Evolutionary conservation across 2,797 vertebrate genomes (phyloP).

Genomic region (Cryptoprocta ferox): DNA sequence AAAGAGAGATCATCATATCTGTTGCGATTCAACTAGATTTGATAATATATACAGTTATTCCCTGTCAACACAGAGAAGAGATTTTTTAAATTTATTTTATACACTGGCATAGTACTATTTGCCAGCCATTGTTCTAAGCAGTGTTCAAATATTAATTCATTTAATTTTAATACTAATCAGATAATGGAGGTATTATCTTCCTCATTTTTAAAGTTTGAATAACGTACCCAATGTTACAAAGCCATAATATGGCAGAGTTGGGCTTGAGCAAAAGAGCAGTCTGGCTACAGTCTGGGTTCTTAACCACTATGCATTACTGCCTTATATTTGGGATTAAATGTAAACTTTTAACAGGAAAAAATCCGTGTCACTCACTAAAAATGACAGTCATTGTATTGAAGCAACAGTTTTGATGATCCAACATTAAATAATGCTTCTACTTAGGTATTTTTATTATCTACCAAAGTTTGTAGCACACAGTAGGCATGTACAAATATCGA

Average conservation of each 20-base stretch:
- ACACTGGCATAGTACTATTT: background rate
- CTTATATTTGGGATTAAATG: background rate
- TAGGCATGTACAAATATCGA: background rate
- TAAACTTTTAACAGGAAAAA: background rate
- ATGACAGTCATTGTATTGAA: background rate
- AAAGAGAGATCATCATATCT: background rate
- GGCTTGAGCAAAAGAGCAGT: background rate
- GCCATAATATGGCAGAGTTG: background rate
- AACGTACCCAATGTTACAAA: background rate
- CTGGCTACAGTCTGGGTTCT: background rate
- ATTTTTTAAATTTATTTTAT: background rate
- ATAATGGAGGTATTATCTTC: background rate
- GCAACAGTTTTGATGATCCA: background rate
- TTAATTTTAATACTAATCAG: background rate
- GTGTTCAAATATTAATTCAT: background rate
- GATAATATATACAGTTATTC: background rate
- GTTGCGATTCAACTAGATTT: background rate
- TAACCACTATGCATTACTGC: background rate
- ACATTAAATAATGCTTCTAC: background rate
- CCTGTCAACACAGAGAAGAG: background rate
- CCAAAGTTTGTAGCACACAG: background rate
- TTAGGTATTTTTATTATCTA: background rate
- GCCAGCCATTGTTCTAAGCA: background rate
- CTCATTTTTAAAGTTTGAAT: background rate
- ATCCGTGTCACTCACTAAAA: background rate